These are phyloP conservation scores for Drosophila sulfurigaster DNA, from an alignment of 1,140 invertebrate genomes.

Conservation along the genomic window DNA sequence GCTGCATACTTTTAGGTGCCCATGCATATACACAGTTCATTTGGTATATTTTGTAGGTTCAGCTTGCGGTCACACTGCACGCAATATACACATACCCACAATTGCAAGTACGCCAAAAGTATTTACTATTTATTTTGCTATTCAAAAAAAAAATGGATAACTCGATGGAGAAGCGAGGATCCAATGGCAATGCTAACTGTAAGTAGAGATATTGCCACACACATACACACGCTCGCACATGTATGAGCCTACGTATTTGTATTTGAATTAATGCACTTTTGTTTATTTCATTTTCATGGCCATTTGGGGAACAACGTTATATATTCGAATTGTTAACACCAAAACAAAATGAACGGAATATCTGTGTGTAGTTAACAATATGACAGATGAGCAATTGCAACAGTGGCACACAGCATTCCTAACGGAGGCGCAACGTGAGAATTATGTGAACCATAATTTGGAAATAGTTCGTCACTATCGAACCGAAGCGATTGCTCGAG, in stretches of 20 bases:
- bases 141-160: conserved; percentile 1
- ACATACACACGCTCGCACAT: too few relatives aligned
- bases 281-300: conserved; percentile 5
- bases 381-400: conserved; percentile 46
- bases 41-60: neutral
- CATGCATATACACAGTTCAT: neutral
- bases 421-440: conserved; percentile 47
- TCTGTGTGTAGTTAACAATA: conserved; percentile 42
- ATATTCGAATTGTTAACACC: neutral
- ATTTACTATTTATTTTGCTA: conserved; percentile 19
- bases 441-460: conserved; percentile 51
- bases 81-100: conserved; percentile 11
- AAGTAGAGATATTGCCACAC: neutral
- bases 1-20: neutral
- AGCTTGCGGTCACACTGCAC: neutral
- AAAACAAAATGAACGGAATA: neutral
- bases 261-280: conserved; percentile 8
- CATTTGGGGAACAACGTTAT: neutral
- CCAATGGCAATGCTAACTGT: conserved; percentile 19
- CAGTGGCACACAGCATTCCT: conserved; percentile 38
- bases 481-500: conserved; percentile 33
- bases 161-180: conserved; percentile 13
- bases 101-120: neutral
- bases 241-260: neutral
- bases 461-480: conserved; percentile 54